Conservation (phyloP, 2,113 vertebrate genomes). For the Octodon degus region DNA sequence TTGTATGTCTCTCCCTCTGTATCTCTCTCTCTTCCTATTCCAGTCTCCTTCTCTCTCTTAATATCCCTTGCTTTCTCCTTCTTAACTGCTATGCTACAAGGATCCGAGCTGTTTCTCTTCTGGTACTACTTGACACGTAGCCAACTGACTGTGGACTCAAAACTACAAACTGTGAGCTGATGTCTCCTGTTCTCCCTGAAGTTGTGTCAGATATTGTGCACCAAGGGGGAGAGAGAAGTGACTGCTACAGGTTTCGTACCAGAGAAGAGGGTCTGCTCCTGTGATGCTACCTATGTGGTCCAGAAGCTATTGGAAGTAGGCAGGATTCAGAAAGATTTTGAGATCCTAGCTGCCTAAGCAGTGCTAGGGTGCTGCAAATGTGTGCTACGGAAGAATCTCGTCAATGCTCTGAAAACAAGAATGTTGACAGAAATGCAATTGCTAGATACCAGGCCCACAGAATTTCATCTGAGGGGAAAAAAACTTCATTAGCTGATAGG, state of each 20-base stretch:
- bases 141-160: not conserved
- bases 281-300: not conserved
- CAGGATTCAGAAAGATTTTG: not conserved
- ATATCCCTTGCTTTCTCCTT: too few species aligned
- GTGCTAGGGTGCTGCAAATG: not conserved
- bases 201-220: not conserved
- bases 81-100: not conserved
- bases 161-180: too few species aligned
- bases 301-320: not conserved
- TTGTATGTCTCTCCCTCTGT: not conserved
- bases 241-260: not conserved
- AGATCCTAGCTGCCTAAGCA: not conserved
- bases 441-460: not conserved
- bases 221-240: not conserved
- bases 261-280: not conserved
- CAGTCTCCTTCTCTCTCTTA: not conserved
- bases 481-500: not conserved
- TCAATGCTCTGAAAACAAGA: not conserved
- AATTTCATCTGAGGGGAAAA: not conserved
- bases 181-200: not conserved
- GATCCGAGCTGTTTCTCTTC: not conserved
- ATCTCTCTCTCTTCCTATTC: too few species aligned
- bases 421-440: not conserved
- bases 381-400: not conserved
- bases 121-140: not conserved